Percentiles rank a stretch among this genome's conserved stretches.
Evolutionary conservation across 1,140 invertebrate genomes (phyloP).

Genomic region (Triops cancriformis): DNA sequence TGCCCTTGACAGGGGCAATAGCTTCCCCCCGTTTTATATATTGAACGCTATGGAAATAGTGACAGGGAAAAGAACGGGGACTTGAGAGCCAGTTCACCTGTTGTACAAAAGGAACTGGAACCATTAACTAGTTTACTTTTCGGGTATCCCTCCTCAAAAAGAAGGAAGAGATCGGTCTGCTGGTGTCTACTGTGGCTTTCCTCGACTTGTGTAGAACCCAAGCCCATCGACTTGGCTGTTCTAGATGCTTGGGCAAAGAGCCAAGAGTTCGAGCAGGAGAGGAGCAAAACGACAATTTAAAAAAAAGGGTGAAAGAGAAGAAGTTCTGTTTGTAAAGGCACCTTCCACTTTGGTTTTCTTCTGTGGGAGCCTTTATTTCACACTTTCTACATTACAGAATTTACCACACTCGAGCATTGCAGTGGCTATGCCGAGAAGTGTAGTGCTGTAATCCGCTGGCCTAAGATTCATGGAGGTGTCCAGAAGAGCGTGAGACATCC

Average conservation of each 20-base stretch:
- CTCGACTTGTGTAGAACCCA: not conserved
- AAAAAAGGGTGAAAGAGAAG: too few relatives aligned
- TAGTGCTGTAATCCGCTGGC: not conserved
- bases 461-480: slow-evolving; percentile 5
- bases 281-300: not conserved
- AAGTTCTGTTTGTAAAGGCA: not conserved
- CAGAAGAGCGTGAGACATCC: slow-evolving; percentile 4
- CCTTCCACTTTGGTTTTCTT: not conserved
- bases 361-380: not conserved
- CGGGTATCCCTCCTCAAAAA: not conserved
- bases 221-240: not conserved
- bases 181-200: not conserved
- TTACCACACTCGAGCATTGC: not conserved
- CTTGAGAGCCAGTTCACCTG: not conserved
- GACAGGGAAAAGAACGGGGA: not conserved
- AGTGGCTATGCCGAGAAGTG: not conserved
- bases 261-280: not conserved
- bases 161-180: not conserved
- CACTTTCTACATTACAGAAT: not conserved
- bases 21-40: not conserved
- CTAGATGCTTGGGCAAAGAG: not conserved
- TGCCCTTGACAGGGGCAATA: slow-evolving; percentile 11
- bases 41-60: not conserved
- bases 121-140: slow-evolving; percentile 5
- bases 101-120: not conserved